Evolutionary conservation across 2,113 vertebrate species (phyloP).

Genomic region (Clarias magur): DNA sequence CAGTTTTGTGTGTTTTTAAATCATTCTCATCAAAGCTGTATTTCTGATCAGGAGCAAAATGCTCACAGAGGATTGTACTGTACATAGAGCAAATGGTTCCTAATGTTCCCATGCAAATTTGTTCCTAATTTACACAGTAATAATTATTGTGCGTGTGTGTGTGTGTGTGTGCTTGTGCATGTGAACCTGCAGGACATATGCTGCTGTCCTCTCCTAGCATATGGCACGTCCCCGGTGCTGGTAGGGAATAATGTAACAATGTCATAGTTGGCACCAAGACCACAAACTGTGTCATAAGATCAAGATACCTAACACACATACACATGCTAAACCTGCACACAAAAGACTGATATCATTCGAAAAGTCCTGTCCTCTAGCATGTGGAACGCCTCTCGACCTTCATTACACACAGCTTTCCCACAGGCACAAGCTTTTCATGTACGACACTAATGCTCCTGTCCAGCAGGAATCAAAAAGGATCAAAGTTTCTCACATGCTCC

Average conservation of each 20-base stretch:
- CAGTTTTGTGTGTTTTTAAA: no score
- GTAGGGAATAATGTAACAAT: constrained; percentile 43
- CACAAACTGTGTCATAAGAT: constrained; percentile 8
- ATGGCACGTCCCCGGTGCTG: constrained; percentile 48
- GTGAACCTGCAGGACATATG: constrained; percentile 38
- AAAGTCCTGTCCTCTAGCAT: background rate
- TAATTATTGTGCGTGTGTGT: background rate
- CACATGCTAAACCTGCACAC: background rate
- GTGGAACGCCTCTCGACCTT: background rate
- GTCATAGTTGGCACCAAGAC: constrained; percentile 37
- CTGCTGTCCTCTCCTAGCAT: constrained; percentile 45
- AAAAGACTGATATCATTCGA: background rate
- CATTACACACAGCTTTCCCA: constrained; percentile 11
- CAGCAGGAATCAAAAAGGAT: constrained; percentile 1
- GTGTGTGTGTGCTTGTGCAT: constrained; percentile 21
- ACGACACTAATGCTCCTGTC: background rate
- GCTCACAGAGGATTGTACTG: no score
- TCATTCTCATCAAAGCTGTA: no score
- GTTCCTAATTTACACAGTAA: background rate
- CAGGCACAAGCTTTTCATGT: constrained; percentile 24
- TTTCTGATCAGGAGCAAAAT: no score
- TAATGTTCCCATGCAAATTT: background rate
- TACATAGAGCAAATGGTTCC: background rate
- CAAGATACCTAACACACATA: background rate
- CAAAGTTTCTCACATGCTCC: background rate